Percentiles rank a stretch among this genome's conserved stretches.
Evolutionary conservation across 2,888 invertebrate species (phyloP).

Genomic region (Dicranocentrus wangi): DNA sequence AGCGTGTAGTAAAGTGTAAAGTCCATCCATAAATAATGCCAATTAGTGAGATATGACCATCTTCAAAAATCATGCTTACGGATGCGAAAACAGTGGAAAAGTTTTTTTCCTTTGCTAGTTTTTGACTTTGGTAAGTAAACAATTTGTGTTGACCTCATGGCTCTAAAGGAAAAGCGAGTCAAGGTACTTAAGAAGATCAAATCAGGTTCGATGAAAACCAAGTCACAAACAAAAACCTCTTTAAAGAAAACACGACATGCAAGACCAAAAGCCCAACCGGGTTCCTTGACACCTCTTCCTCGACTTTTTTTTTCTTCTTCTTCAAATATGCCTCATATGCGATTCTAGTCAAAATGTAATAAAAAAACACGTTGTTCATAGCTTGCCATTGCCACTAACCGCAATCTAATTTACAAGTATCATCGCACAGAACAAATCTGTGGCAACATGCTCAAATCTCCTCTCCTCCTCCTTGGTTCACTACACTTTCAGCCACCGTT

Average conservation of each 20-base stretch:
- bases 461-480: slow-evolving; percentile 7
- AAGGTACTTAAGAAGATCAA: slow-evolving; percentile 21
- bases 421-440: slow-evolving; percentile 14
- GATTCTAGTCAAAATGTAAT: neutral
- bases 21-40: too few species aligned
- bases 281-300: slow-evolving; percentile 54
- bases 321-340: neutral
- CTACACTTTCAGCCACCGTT: neutral
- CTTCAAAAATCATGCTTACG: too few species aligned
- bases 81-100: too few species aligned
- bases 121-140: slow-evolving; percentile 15
- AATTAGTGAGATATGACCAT: too few species aligned
- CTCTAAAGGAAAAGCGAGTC: neutral
- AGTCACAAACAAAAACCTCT: neutral
- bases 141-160: neutral
- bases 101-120: neutral
- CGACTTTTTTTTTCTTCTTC: neutral
- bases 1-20: too few species aligned
- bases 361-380: neutral
- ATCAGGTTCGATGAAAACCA: slow-evolving; percentile 16
- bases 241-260: neutral
- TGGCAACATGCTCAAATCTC: slow-evolving; percentile 4
- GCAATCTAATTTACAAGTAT: slow-evolving; percentile 4
- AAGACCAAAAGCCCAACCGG: slow-evolving; percentile 12
- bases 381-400: neutral